phyloP scores from a whole-genome alignment of 2,888 invertebrate species.

The Parascotia fuliginaria region DNA sequence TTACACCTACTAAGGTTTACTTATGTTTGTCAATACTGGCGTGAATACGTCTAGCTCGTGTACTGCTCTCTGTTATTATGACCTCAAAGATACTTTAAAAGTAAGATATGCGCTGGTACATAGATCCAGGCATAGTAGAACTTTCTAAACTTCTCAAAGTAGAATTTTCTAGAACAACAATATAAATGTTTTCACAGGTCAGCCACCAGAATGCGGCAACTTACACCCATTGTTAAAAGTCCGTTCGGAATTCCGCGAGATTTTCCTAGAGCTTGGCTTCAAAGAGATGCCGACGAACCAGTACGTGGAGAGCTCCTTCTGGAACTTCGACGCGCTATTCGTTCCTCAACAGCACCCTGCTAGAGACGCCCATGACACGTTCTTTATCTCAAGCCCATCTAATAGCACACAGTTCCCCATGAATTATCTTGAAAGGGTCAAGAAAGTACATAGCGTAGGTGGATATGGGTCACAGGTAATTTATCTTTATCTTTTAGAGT shows the following conservation, averaged over 20 bases:
- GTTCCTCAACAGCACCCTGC: slow-evolving; percentile 99
- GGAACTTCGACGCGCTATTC: slow-evolving; percentile 99
- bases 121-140: too few species aligned
- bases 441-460: slow-evolving; percentile 95
- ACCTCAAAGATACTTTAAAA: too few species aligned
- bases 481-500: background rate
- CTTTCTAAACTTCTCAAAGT: too few species aligned
- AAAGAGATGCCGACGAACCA: slow-evolving; percentile 99
- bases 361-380: slow-evolving; percentile 99
- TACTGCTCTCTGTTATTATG: too few species aligned
- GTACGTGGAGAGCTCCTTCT: slow-evolving; percentile 98
- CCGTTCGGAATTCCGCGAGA: slow-evolving; percentile 96
- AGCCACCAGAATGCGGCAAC: slow-evolving; percentile 93
- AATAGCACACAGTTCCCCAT: slow-evolving; percentile 90
- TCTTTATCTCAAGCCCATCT: slow-evolving; percentile 94
- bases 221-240: slow-evolving; percentile 98
- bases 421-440: slow-evolving; percentile 95
- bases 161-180: too few species aligned
- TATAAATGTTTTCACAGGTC: slow-evolving; percentile 79
- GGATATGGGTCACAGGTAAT: slow-evolving; percentile 95
- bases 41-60: too few species aligned
- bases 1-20: too few species aligned
- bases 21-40: too few species aligned
- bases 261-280: slow-evolving; percentile 99
- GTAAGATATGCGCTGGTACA: too few species aligned